A percentile compares a stretch with the other conserved stretches of the same genome.
Evolutionary conservation across 2,797 vertebrate species (phyloP).

Genomic region (Clarias fuscus): DNA sequence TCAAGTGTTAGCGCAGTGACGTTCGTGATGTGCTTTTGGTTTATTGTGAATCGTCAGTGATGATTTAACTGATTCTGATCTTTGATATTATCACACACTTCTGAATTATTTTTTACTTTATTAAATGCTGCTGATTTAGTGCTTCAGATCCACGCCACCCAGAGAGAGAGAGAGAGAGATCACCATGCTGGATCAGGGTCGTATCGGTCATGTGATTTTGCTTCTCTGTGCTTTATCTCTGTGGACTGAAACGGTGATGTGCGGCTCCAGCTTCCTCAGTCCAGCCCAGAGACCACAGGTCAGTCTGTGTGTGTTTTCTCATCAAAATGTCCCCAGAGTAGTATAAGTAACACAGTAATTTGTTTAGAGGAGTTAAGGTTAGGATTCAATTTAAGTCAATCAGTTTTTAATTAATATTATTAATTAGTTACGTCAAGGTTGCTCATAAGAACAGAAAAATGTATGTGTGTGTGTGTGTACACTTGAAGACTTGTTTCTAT

Average conservation of each 20-base stretch:
- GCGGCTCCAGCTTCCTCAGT: constrained; percentile 82
- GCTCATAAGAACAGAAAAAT: neutral
- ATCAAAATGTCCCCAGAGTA: no score
- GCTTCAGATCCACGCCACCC: constrained; percentile 70
- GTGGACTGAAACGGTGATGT: constrained; percentile 68
- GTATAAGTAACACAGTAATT: no score
- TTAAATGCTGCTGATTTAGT: neutral
- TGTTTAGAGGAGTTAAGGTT: no score
- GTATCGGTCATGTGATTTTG: constrained; percentile 61
- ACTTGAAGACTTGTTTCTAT: neutral
- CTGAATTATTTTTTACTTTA: neutral
- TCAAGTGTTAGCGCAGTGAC: neutral
- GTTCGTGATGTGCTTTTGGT: neutral
- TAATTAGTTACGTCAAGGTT: neutral
- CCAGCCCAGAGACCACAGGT: constrained; percentile 76
- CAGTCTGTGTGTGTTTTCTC: constrained; percentile 23
- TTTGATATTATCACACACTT: neutral
- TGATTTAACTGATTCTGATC: neutral
- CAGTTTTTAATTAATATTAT: no score
- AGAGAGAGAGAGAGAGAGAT: neutral
- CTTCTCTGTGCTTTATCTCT: constrained; percentile 67
- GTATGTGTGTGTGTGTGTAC: neutral
- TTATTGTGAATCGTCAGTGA: neutral
- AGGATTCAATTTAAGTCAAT: no score
- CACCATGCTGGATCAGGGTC: constrained; percentile 66